Percentiles rank a stretch among this genome's conserved stretches.
Evolutionary conservation across 2,888 invertebrate species (phyloP).

Genomic region (Rhingia campestris): DNA sequence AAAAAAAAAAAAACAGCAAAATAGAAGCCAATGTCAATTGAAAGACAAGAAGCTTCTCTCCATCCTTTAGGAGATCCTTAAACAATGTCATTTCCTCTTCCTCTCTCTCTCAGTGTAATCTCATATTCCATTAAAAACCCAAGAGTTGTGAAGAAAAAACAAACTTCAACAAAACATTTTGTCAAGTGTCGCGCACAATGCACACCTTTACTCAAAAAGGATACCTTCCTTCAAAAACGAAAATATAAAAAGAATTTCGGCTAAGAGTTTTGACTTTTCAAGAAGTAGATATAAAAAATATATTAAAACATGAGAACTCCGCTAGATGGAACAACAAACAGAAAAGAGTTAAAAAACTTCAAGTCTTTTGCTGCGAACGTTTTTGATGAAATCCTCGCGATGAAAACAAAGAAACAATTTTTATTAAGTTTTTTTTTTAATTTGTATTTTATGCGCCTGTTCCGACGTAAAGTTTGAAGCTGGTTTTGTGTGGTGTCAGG

Average conservation of each 20-base stretch:
- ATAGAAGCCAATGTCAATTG: conserved; percentile 72
- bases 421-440: conserved; percentile 20
- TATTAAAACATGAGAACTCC: conserved; percentile 10
- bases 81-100: conserved; percentile 41
- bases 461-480: conserved; percentile 33
- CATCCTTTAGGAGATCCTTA: conserved; percentile 37
- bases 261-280: conserved; percentile 44
- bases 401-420: conserved; percentile 37
- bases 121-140: conserved; percentile 62
- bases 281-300: conserved; percentile 13
- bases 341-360: conserved; percentile 37
- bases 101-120: conserved; percentile 36
- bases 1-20: conserved; percentile 29
- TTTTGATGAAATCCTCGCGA: conserved; percentile 44
- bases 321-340: conserved; percentile 19
- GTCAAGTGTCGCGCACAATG: conserved; percentile 56
- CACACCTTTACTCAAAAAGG: conserved; percentile 42
- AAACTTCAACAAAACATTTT: conserved; percentile 48
- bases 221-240: background rate
- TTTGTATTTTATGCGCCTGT: conserved; percentile 41
- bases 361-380: conserved; percentile 34
- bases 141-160: conserved; percentile 42
- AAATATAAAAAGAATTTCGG: conserved; percentile 5
- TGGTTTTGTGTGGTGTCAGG: conserved; percentile 11
- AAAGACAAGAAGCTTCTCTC: conserved; percentile 59